These are phyloP conservation scores for western clawed frog (Xenopus tropicalis) DNA, from an alignment of 2,113 vertebrate species.

Conservation along the genomic window UCB_Xtro_10.0 CM004446.2:55964501-55965000, in stretches of 20 bases:
- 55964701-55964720: slow-evolving; percentile 1
- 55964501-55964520: slow-evolving; percentile 44
- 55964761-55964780: slow-evolving; percentile 31
- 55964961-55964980: too few relatives aligned
- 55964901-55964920: too few relatives aligned
- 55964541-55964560: slow-evolving; percentile 43
- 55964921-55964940: too few relatives aligned
- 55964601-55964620: slow-evolving; percentile 23
- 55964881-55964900: too few relatives aligned
- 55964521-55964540: slow-evolving; percentile 37
- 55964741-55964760: slow-evolving; percentile 19
- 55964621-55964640: slow-evolving; percentile 9
- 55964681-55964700: background rate
- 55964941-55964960: too few relatives aligned
- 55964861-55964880: background rate
- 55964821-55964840: slow-evolving; percentile 30
- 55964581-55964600: slow-evolving; percentile 22
- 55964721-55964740: slow-evolving; percentile 16
- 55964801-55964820: slow-evolving; percentile 11
- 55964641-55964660: background rate
- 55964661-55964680: background rate
- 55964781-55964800: slow-evolving; percentile 35
- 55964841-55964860: slow-evolving; percentile 33
- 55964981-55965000: too few relatives aligned
- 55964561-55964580: slow-evolving; percentile 39